phyloP scores from a whole-genome alignment of 2,797 vertebrate genomes.

The Benthosema pterotum region DNA sequence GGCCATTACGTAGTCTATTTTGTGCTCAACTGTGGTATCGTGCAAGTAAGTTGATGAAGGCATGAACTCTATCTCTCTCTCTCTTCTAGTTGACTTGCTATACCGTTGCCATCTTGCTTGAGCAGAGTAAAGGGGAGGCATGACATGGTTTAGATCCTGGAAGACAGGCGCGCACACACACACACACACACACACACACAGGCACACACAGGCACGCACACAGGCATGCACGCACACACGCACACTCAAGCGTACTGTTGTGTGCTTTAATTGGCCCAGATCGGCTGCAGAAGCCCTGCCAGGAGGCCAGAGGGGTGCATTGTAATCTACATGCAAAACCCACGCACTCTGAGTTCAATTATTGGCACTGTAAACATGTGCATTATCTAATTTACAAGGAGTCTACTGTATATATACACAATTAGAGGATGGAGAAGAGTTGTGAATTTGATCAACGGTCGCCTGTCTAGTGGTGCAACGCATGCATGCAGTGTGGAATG shows the following conservation, averaged over 20 bases:
- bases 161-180: slow-evolving; percentile 19
- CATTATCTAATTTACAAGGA: too few species aligned
- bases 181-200: slow-evolving; percentile 35
- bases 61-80: slow-evolving; percentile 38
- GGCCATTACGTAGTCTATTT: too few species aligned
- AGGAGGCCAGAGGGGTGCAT: slow-evolving; percentile 40
- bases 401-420: too few species aligned
- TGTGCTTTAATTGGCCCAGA: slow-evolving; percentile 69
- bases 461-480: too few species aligned
- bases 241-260: slow-evolving; percentile 28
- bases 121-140: slow-evolving; percentile 16
- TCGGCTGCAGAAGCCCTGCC: slow-evolving; percentile 52
- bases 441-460: too few species aligned
- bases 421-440: too few species aligned
- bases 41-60: too few species aligned
- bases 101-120: slow-evolving; percentile 30
- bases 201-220: slow-evolving; percentile 1
- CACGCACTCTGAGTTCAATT: too few species aligned
- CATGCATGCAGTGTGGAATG: too few species aligned
- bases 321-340: slow-evolving; percentile 34
- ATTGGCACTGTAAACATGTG: too few species aligned
- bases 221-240: slow-evolving; percentile 23
- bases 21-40: too few species aligned
- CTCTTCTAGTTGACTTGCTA: slow-evolving; percentile 20
- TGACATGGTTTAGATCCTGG: slow-evolving; percentile 19